Evolutionary conservation across 2,797 vertebrate genomes (phyloP).

Genomic region (Harpagifer antarcticus): DNA sequence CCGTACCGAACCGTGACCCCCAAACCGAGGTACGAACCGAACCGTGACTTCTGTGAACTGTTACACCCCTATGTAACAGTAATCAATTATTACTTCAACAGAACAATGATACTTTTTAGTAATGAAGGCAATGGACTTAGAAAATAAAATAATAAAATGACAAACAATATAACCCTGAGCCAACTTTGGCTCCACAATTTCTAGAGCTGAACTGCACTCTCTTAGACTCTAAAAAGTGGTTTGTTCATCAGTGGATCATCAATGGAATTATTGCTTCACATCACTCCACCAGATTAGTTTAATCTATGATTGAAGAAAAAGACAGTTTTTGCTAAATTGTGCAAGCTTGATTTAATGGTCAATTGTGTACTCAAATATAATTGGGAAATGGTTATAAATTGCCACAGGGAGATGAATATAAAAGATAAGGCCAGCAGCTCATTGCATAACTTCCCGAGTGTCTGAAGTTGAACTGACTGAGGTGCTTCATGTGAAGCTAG

Average conservation of each 20-base stretch:
- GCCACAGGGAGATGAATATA: constrained; percentile 38
- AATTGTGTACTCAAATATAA: constrained; percentile 44
- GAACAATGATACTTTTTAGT: neutral
- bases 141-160: constrained; percentile 9
- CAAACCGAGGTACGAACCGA: no score
- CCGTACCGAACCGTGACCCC: no score
- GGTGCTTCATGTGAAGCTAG: constrained; percentile 1
- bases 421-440: constrained; percentile 18
- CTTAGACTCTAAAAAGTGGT: constrained; percentile 23
- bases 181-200: constrained; percentile 13
- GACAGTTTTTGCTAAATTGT: constrained; percentile 32
- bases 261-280: constrained; percentile 41
- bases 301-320: constrained; percentile 37
- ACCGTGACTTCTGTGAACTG: no score
- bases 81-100: neutral
- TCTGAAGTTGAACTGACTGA: constrained; percentile 15
- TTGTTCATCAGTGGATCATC: constrained; percentile 55
- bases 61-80: no score
- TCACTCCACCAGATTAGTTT: constrained; percentile 39
- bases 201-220: neutral
- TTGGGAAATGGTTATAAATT: constrained; percentile 32
- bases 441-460: constrained; percentile 12
- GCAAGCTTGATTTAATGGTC: constrained; percentile 38
- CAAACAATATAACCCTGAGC: neutral
- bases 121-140: constrained; percentile 6